These are phyloP conservation scores for Sceliomorpha sp. DNA, from an alignment of 2,888 invertebrate species.

Conservation along the genomic window DNA sequence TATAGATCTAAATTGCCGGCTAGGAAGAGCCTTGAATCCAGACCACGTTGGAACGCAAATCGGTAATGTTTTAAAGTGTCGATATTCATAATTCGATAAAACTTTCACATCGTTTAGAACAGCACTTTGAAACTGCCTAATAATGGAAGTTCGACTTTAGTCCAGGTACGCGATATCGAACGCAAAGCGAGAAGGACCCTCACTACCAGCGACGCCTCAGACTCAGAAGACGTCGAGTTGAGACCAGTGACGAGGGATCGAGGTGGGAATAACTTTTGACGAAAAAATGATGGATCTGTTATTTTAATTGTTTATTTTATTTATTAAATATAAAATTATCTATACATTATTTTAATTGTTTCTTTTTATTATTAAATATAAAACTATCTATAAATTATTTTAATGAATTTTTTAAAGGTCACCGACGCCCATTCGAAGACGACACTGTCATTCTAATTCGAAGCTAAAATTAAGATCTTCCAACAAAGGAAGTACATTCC, in stretches of 20 bases:
- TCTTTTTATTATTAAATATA: not conserved
- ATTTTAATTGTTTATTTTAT: constrained; percentile 1
- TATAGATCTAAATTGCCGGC: too few species aligned
- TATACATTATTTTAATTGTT: not conserved
- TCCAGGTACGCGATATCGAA: too few species aligned
- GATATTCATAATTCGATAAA: too few species aligned
- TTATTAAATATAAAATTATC: not conserved
- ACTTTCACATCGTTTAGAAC: too few species aligned
- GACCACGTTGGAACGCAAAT: too few species aligned
- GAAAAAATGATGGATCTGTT: too few species aligned
- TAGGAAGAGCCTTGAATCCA: too few species aligned
- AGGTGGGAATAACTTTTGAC: constrained; percentile 62
- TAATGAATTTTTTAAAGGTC: constrained; percentile 61
- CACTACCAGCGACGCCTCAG: constrained; percentile 87
- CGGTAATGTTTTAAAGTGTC: too few species aligned
- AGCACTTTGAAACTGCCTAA: too few species aligned
- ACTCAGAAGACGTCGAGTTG: constrained; percentile 83
- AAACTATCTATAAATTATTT: not conserved
- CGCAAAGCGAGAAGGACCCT: constrained; percentile 94
- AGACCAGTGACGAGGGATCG: constrained; percentile 80
- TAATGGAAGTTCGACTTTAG: too few species aligned
- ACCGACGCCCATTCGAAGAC: constrained; percentile 72
- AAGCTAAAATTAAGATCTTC: constrained; percentile 62
- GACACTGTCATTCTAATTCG: constrained; percentile 63
- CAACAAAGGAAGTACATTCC: constrained; percentile 61